Percentiles rank a stretch among this genome's conserved stretches.
phyloP scores from a whole-genome alignment of 2,113 vertebrate species.

The Neolamprologus brichardi region DNA sequence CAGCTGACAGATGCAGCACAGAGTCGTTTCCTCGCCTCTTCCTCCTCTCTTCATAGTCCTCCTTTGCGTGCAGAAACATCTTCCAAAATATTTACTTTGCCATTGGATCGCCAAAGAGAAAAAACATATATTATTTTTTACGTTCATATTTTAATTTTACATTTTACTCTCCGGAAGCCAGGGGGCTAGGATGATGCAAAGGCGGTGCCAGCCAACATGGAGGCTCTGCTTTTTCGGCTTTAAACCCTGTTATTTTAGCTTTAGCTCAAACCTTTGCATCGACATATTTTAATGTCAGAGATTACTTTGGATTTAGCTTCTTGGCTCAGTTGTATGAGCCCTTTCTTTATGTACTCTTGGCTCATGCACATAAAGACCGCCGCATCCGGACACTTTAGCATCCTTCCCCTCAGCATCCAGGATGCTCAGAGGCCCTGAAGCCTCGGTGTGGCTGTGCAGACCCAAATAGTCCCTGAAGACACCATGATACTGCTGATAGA shows the following conservation, averaged over 20 bases:
- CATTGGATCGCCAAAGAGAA: not conserved
- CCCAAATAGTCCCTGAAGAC: not conserved
- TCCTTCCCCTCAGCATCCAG: slow-evolving; percentile 18
- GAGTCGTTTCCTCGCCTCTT: not conserved
- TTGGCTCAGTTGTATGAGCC: not conserved
- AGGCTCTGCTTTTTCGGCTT: not conserved
- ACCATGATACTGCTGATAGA: not conserved
- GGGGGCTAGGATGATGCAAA: slow-evolving; percentile 46
- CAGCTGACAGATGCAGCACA: slow-evolving; percentile 1
- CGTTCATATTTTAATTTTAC: not conserved
- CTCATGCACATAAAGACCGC: not conserved
- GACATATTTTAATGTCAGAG: too few species aligned
- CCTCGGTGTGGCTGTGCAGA: not conserved
- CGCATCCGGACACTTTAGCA: slow-evolving; percentile 42
- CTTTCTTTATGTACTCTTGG: not conserved
- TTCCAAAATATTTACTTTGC: not conserved
- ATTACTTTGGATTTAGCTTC: not conserved
- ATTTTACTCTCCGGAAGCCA: not conserved
- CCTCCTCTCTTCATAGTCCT: not conserved
- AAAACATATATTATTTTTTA: not conserved
- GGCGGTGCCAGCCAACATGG: slow-evolving; percentile 64
- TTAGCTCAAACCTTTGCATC: not conserved
- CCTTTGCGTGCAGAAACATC: not conserved
- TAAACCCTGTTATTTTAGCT: not conserved
- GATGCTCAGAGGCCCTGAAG: slow-evolving; percentile 22